Conservation (phyloP, 2,113 vertebrate species). For the Triplophysa rosa region DNA sequence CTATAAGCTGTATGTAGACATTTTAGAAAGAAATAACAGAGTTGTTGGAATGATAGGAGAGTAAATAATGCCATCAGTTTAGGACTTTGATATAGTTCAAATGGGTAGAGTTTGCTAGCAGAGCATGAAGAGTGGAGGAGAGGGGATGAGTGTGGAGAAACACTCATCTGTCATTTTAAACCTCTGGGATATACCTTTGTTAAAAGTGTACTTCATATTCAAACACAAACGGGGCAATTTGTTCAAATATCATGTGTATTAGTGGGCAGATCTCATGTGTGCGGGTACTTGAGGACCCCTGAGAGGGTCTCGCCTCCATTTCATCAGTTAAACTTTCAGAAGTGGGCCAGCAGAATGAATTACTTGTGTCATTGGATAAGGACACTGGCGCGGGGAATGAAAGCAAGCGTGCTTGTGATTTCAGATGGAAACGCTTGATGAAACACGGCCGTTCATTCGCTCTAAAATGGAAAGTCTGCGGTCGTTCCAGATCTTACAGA, state of each 20-base stretch:
- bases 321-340: constrained; percentile 56
- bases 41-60: too few relatives aligned
- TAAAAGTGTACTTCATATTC: constrained; percentile 64
- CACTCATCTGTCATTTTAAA: constrained; percentile 47
- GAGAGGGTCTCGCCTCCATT: constrained; percentile 62
- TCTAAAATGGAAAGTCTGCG: background rate
- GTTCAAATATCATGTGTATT: constrained; percentile 69
- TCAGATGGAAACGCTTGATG: background rate
- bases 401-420: background rate
- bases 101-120: background rate
- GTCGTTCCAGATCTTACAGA: too few relatives aligned
- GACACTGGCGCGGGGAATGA: constrained; percentile 54
- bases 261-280: constrained; percentile 60
- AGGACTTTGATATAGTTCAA: background rate
- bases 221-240: constrained; percentile 73
- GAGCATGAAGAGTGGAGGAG: background rate
- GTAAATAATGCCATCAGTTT: background rate
- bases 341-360: constrained; percentile 61
- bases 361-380: constrained; percentile 66
- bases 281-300: constrained; percentile 45
- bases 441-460: background rate
- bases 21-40: too few relatives aligned
- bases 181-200: constrained; percentile 52
- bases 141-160: background rate
- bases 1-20: too few relatives aligned